A percentile compares a stretch with the other conserved stretches of the same genome.
These are phyloP conservation scores for Musca domestica DNA, from an alignment of 1,140 invertebrate genomes.

Conservation along the genomic window DNA sequence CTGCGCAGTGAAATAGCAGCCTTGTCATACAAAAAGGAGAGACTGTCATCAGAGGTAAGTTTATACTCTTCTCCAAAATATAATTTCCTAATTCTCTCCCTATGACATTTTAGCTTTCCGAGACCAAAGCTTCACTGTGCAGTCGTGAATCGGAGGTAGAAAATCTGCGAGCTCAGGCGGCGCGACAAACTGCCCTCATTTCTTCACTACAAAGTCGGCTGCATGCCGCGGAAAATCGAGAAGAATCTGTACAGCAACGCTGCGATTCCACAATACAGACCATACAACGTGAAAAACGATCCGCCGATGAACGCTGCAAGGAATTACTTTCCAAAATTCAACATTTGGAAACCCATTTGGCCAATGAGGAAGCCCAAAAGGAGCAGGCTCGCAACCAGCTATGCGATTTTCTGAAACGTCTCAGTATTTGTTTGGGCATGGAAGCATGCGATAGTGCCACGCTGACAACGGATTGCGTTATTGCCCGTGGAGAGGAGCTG, in stretches of 20 bases:
- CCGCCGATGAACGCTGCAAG: constrained; percentile 72
- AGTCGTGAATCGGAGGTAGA: constrained; percentile 46
- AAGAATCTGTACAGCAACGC: constrained; percentile 66
- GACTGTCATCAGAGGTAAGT: constrained; percentile 69
- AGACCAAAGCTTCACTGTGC: constrained; percentile 37
- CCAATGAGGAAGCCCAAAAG: constrained; percentile 67
- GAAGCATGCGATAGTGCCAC: constrained; percentile 65
- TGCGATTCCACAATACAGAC: constrained; percentile 70
- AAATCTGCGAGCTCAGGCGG: constrained; percentile 70
- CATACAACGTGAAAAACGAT: constrained; percentile 69
- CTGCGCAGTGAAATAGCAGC: constrained; percentile 76
- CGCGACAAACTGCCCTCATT: constrained; percentile 75
- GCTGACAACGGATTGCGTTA: constrained; percentile 63
- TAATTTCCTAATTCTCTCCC: too few species aligned
- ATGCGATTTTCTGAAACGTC: constrained; percentile 67
- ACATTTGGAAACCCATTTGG: constrained; percentile 67
- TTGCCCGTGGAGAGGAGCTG: constrained; percentile 70
- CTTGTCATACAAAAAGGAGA: constrained; percentile 76
- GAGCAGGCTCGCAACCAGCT: constrained; percentile 64
- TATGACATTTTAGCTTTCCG: constrained; percentile 33
- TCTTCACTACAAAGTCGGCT: constrained; percentile 74
- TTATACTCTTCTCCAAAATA: neutral
- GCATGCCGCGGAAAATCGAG: constrained; percentile 74
- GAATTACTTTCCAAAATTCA: constrained; percentile 73
- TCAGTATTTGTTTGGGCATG: constrained; percentile 65